Evolutionary conservation across 2,797 vertebrate genomes (phyloP), one percentile per base, ranked within the genome.

Genomic region (Australoheros facetus): DNA sequence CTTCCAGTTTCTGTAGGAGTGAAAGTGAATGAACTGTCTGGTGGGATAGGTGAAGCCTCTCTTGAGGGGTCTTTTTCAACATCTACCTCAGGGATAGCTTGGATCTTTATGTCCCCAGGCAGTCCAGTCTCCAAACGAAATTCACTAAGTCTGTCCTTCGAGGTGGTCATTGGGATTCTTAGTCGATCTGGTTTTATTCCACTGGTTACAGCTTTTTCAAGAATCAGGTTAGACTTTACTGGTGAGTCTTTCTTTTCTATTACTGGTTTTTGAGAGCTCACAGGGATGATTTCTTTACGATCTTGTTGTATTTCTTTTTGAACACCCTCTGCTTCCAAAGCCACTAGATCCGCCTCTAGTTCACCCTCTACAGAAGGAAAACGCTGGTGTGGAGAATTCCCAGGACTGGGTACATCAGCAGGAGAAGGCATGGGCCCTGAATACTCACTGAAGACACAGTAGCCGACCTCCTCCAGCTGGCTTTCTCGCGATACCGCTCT

Each of bases 401-500:
- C 88, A 5, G 94, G 89, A 82, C 90, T 94, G 23, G 92, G 93
- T 16, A 91, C 80, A 69, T 95, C 95, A 13, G 94, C 97, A 12
- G 97, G 97, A 16, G 97, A 98, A 30, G 97, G 97, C 73, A 98
- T 95, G 2, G 97, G 97, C 17, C 96, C 97, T 0, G 95, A 96
- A 87, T 97, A 98, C 77, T 98, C 97, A 82, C 92, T 97, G 84
- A 98, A 97, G 84, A 97, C 96, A 90, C 97, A 98, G 81, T 97
- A 98, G 21, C 97, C 97, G 60, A 96, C 74, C 69, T 94, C 93
- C 56, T 98, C 97, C 80, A 96, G 94, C 17, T 95, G 97, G 87
- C 91, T 96, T 84, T 97, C 96, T n/a, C 92, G 92, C 90, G 71
- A 81, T 14, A 62, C 79, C n/a, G 37, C 64, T 69, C 26, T 83